These are phyloP conservation scores for Cyanoliseus patagonus DNA, from an alignment of 2,113 vertebrate species.

Conservation along the genomic window DNA sequence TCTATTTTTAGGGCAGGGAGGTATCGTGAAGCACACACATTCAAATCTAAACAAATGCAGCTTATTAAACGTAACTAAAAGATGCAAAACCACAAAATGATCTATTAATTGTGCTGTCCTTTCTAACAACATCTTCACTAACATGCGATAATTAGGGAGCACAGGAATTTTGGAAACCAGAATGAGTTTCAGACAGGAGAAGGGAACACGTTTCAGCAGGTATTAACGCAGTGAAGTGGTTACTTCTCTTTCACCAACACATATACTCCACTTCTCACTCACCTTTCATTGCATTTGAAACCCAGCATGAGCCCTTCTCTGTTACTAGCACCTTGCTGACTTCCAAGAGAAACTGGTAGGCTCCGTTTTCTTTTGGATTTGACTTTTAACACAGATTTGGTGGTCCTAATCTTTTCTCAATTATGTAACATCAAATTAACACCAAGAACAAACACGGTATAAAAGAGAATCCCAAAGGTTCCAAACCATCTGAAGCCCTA, in stretches of 20 bases:
- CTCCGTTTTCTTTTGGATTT: not conserved
- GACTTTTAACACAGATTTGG: conserved; percentile 1
- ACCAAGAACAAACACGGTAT: not conserved
- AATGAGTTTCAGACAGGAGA: not conserved
- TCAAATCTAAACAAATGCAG: not conserved
- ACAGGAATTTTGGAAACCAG: not conserved
- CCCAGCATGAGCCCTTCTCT: not conserved
- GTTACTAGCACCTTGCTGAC: not conserved
- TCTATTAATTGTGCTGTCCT: not conserved
- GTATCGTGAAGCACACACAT: not conserved
- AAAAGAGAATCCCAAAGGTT: not conserved
- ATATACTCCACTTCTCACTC: not conserved
- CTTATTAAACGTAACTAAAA: not conserved
- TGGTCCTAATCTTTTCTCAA: not conserved
- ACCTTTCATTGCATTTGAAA: not conserved
- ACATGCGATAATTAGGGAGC: not conserved
- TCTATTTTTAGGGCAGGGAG: not conserved
- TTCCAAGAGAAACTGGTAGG: not conserved
- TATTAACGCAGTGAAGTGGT: not conserved
- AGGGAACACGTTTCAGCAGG: not conserved
- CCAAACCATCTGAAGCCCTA: not conserved
- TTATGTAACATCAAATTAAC: not conserved
- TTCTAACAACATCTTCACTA: not conserved
- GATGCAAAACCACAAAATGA: not conserved
- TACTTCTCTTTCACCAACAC: not conserved